Percentiles rank a stretch among this genome's conserved stretches.
phyloP scores from a whole-genome alignment of 1,140 invertebrate species.

The Musca domestica region DNA sequence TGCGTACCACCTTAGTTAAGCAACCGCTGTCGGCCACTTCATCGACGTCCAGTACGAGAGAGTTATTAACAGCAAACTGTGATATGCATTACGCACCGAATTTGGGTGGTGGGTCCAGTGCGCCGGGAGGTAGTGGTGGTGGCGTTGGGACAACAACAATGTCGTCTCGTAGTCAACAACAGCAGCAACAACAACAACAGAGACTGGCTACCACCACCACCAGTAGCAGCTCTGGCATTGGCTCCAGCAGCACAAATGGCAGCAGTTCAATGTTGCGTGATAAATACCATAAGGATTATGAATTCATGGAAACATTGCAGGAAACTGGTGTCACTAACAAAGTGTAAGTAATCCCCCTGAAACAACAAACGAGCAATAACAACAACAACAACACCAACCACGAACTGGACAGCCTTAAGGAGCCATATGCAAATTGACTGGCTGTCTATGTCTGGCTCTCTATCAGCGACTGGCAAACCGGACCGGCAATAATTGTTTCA shows the following conservation, averaged over 20 bases:
- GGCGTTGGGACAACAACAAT: not conserved
- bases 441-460: too few relatives aligned
- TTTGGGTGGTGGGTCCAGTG: conserved; percentile 7
- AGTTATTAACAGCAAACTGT: conserved; percentile 26
- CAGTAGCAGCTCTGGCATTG: not conserved
- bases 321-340: conserved; percentile 52
- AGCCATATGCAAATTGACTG: too few relatives aligned
- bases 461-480: too few relatives aligned
- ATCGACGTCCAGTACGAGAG: conserved; percentile 26
- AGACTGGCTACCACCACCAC: not conserved
- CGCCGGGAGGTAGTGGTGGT: conserved; percentile 10
- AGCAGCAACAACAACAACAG: not conserved
- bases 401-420: too few relatives aligned
- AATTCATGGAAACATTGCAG: conserved; percentile 47
- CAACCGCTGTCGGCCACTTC: conserved; percentile 28
- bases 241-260: not conserved
- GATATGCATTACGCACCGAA: conserved; percentile 28
- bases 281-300: conserved; percentile 48
- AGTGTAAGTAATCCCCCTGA: conserved; percentile 38
- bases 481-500: too few relatives aligned
- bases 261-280: conserved; percentile 31
- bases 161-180: not conserved
- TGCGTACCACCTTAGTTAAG: conserved; percentile 25
- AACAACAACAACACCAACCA: too few relatives aligned
- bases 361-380: too few relatives aligned